Percentiles rank a stretch among this genome's conserved stretches.
Evolutionary conservation across 2,888 invertebrate genomes (phyloP).

Genomic region (Clostera curtula): DNA sequence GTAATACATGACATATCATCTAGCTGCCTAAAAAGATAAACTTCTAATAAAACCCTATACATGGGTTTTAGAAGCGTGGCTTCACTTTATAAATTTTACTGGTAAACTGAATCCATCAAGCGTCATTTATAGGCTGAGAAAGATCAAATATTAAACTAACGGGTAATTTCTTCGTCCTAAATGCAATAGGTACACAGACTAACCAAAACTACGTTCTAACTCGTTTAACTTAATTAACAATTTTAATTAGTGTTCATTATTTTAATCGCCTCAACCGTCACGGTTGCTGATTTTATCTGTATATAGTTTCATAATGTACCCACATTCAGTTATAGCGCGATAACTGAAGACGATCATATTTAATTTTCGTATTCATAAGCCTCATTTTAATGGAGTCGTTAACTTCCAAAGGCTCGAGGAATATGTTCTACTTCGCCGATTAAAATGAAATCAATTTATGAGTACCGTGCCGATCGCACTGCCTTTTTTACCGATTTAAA

Average conservation of each 20-base stretch:
- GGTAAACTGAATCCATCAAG: too few relatives aligned
- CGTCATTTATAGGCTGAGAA: too few relatives aligned
- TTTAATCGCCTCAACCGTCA: slow-evolving; percentile 47
- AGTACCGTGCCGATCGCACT: too few relatives aligned
- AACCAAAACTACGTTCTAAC: slow-evolving; percentile 20
- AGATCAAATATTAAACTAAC: slow-evolving; percentile 9
- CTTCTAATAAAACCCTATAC: too few relatives aligned
- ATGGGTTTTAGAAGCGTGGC: too few relatives aligned
- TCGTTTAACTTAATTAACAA: slow-evolving; percentile 43
- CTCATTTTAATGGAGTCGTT: slow-evolving; percentile 14
- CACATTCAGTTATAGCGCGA: slow-evolving; percentile 24
- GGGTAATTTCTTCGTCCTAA: slow-evolving; percentile 12
- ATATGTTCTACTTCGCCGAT: slow-evolving; percentile 4
- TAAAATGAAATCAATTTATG: slow-evolving; percentile 6
- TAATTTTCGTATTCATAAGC: slow-evolving; percentile 22
- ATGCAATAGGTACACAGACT: slow-evolving; percentile 7
- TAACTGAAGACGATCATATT: slow-evolving; percentile 26
- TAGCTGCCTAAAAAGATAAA: too few relatives aligned
- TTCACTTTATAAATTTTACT: too few relatives aligned
- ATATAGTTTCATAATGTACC: slow-evolving; percentile 30
- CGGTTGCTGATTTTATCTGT: slow-evolving; percentile 43
- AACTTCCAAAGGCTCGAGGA: slow-evolving; percentile 6
- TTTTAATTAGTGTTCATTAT: slow-evolving; percentile 49
- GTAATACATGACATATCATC: too few relatives aligned
- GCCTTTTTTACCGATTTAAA: slow-evolving; percentile 5